Evolutionary conservation across 2,797 vertebrate genomes (phyloP).

Genomic region (Coccyzus lansbergi): DNA sequence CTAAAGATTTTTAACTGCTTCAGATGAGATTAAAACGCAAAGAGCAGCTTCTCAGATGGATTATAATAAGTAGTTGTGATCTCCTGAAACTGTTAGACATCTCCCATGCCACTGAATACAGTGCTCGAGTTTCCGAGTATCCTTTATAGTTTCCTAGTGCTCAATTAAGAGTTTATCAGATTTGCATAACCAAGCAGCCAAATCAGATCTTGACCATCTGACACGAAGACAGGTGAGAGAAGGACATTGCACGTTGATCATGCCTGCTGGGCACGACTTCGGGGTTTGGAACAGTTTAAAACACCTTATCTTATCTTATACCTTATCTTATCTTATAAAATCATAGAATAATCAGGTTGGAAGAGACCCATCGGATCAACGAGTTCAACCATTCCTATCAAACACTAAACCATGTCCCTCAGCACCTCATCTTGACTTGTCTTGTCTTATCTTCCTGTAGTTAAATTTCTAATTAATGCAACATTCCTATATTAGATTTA

Average conservation of each 20-base stretch:
- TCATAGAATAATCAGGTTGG: too few relatives aligned
- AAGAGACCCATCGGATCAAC: too few relatives aligned
- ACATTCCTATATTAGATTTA: neutral
- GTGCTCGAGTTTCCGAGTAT: neutral
- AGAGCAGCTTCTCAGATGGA: neutral
- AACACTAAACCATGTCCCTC: too few relatives aligned
- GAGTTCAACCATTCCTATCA: too few relatives aligned
- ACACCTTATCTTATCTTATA: accelerated
- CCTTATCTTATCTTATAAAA: too few relatives aligned
- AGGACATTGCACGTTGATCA: accelerated
- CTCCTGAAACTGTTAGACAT: neutral
- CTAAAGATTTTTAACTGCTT: neutral
- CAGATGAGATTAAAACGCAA: neutral
- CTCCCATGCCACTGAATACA: neutral
- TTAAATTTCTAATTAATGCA: neutral
- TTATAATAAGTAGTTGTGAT: neutral
- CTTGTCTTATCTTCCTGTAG: neutral
- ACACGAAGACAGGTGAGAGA: neutral
- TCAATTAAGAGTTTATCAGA: neutral
- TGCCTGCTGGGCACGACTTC: neutral
- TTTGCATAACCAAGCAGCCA: neutral
- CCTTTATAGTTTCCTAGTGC: neutral
- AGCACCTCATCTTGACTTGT: too few relatives aligned
- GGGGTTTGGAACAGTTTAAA: neutral
- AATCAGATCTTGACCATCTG: neutral